These are phyloP conservation scores for Mystacides longicornis DNA, from an alignment of 2,888 invertebrate species.

Conservation along the genomic window DNA sequence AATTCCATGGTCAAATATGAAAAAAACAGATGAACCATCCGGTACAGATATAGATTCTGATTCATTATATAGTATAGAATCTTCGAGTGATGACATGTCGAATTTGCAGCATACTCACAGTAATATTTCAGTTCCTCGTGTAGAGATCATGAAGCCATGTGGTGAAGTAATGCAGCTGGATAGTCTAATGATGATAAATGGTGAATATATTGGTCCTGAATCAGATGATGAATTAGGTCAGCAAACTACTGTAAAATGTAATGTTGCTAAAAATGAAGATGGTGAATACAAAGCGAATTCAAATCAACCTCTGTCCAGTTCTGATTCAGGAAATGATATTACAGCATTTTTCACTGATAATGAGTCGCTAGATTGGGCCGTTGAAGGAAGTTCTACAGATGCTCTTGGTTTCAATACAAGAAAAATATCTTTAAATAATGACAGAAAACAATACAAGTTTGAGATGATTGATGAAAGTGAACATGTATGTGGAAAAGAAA, in stretches of 20 bases:
- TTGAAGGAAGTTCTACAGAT: slow-evolving; percentile 71
- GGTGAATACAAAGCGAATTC: neutral
- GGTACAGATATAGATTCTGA: slow-evolving; percentile 53
- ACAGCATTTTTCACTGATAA: slow-evolving; percentile 75
- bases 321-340: slow-evolving; percentile 63
- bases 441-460: slow-evolving; percentile 30
- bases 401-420: slow-evolving; percentile 53
- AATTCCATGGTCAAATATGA: slow-evolving; percentile 42
- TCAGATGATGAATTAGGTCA: slow-evolving; percentile 27
- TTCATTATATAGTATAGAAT: slow-evolving; percentile 42
- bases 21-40: slow-evolving; percentile 34
- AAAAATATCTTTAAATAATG: slow-evolving; percentile 35
- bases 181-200: slow-evolving; percentile 49
- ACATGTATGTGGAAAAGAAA: slow-evolving; percentile 41
- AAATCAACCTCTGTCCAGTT: slow-evolving; percentile 44
- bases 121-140: slow-evolving; percentile 52
- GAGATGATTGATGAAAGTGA: slow-evolving; percentile 38
- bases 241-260: neutral
- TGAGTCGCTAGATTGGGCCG: slow-evolving; percentile 84
- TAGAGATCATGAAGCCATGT: slow-evolving; percentile 66
- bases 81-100: slow-evolving; percentile 32
- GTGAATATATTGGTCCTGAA: slow-evolving; percentile 38
- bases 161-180: slow-evolving; percentile 59
- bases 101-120: slow-evolving; percentile 39
- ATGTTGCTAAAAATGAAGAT: neutral